Evolutionary conservation across 1,140 invertebrate genomes (phyloP), one percentile per base, ranked within the genome.

Genomic region (Bombus cullumanus): DNA sequence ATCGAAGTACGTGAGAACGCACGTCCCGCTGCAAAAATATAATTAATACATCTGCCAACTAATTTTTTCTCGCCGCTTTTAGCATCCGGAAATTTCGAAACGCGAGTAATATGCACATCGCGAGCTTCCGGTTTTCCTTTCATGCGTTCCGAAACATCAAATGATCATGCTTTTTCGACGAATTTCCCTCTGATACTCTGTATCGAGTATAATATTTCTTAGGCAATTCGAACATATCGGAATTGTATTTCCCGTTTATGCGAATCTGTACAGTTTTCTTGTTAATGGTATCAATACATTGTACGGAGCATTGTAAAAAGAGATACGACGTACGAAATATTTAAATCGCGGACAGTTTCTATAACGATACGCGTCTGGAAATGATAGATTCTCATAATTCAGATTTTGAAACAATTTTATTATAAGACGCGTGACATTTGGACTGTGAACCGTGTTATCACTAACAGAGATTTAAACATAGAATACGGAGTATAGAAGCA

Each of bases 21-120:
- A 15, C 39, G n/a, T 64, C 39, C 3, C 47, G n/a, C 15, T 43
- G 53, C 69, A 81, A 74, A 64, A 74, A 73, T 81, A 43, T 73
- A 62, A 81, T 81, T 72, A 47, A 81, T 74, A 62, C 39, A 28
- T 37, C 28, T 39, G 69, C 39, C 2, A 28, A 74, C 37, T 62
- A 74, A 81, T 74, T 74, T 74, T 13, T n/a, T 9, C 22, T 10
- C 53, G 9, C 18, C n/a, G 69, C n/a, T 73, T 47, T 62, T 34
- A 73, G 8, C 53, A 18, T 31, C 2, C n/a, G 22, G 12, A 12
- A 2, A 22, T 62, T n/a, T 62, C 28, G 28, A n/a, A 62, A 62
- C 5, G 28, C 28, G 25, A 62, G 28, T n/a, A 10, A 12, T 53
- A 53, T 22, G 18, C 47, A 22, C 1, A 18, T 4, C 5, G 5